Percentiles rank a stretch among this genome's conserved stretches.
Conservation (phyloP, 2,113 vertebrate species). For the Ceyx margarethae region DNA sequence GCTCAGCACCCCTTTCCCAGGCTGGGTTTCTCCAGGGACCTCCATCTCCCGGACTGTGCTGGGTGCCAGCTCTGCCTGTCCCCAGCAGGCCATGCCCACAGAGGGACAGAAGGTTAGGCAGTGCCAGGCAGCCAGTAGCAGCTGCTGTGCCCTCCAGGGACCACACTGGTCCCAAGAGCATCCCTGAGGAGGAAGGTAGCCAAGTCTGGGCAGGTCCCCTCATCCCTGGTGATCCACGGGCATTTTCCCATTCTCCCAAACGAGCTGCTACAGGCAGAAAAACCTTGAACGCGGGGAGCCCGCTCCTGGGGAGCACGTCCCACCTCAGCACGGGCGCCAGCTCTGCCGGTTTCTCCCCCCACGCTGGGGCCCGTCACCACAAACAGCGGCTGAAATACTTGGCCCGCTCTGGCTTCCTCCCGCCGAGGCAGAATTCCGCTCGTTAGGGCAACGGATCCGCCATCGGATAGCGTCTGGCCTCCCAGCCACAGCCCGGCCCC, state of each 20-base stretch:
- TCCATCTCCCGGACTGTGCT: neutral
- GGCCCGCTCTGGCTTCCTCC: neutral
- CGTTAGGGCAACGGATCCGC: rapidly evolving
- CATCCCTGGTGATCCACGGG: rapidly evolving
- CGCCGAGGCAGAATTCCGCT: neutral
- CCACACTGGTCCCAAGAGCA: neutral
- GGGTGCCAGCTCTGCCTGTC: neutral
- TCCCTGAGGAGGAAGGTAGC: neutral
- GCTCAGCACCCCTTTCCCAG: neutral
- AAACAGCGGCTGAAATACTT: neutral
- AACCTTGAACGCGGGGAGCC: rapidly evolving
- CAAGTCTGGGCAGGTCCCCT: rapidly evolving
- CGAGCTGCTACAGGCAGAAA: neutral
- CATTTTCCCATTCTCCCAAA: neutral
- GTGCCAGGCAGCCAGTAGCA: neutral
- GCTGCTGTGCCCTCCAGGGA: neutral
- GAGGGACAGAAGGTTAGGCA: neutral
- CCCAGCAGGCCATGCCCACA: rapidly evolving
- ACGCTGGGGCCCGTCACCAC: neutral
- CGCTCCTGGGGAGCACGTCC: neutral
- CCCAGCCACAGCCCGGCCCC: neutral
- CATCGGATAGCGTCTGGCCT: rapidly evolving
- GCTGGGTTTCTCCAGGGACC: neutral
- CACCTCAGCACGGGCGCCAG: neutral
- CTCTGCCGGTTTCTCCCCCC: neutral